A percentile compares a stretch with the other conserved stretches of the same genome.
Evolutionary conservation across 2,113 vertebrate genomes (phyloP).

Genomic region (Melanerpes formicivorus): DNA sequence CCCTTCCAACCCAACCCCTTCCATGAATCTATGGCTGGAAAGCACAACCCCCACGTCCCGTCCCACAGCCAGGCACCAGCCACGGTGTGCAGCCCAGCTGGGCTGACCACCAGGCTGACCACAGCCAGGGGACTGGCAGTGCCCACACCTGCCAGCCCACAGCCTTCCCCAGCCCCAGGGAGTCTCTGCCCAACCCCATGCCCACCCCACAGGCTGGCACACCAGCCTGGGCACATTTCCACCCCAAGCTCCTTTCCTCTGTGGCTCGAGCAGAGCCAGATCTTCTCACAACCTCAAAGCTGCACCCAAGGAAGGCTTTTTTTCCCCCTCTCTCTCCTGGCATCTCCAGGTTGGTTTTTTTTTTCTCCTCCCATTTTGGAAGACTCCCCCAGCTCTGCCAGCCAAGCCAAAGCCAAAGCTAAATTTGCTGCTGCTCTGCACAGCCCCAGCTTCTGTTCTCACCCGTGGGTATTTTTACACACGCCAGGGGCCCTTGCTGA

Average conservation of each 20-base stretch:
- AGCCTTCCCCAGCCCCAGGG: neutral
- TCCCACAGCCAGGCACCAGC: rapidly evolving
- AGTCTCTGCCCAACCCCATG: rapidly evolving
- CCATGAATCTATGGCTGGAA: neutral
- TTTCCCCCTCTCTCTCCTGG: neutral
- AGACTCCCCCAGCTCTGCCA: conserved; percentile 38
- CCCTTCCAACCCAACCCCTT: no score
- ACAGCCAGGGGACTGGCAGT: rapidly evolving
- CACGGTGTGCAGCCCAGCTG: neutral
- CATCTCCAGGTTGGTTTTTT: conserved; percentile 1
- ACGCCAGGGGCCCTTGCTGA: neutral
- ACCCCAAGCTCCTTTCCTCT: neutral
- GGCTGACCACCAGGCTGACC: rapidly evolving
- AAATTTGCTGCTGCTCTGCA: conserved; percentile 46
- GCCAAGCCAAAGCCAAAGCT: conserved; percentile 37
- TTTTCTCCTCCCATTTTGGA: neutral
- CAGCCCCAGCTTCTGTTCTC: conserved; percentile 48
- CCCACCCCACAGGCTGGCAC: rapidly evolving
- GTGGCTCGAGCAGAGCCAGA: neutral
- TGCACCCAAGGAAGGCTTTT: neutral
- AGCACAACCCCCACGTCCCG: neutral
- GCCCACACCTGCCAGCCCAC: neutral
- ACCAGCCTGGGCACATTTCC: rapidly evolving
- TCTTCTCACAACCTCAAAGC: neutral
- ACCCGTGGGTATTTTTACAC: neutral